phyloP scores from a whole-genome alignment of 2,113 vertebrate species.

The Seriola aureovittata region DNA sequence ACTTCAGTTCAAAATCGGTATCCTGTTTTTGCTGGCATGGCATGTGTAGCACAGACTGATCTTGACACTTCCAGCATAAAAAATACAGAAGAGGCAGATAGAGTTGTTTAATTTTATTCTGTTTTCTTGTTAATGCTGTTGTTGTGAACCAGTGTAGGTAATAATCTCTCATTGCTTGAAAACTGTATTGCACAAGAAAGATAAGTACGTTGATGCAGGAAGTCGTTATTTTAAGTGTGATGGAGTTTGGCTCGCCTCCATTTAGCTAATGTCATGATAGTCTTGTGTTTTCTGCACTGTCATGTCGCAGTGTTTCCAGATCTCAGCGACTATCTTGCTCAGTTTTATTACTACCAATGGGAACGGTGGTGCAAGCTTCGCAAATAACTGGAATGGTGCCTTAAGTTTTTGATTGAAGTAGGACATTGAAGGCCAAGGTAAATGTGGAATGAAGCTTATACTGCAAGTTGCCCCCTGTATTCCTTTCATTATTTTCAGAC shows the following conservation, averaged over 20 bases:
- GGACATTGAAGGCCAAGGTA: conserved; percentile 11
- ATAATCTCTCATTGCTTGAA: background rate
- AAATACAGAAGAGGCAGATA: background rate
- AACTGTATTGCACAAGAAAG: background rate
- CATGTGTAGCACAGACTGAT: background rate
- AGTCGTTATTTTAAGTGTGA: background rate
- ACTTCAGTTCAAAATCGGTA: background rate
- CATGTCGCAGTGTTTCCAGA: background rate
- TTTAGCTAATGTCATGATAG: background rate
- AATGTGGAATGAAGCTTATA: conserved; percentile 12
- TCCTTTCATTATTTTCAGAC: conserved; percentile 23
- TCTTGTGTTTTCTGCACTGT: background rate
- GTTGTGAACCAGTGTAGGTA: background rate
- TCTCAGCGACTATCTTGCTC: background rate
- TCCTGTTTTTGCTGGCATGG: background rate
- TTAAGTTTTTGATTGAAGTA: background rate
- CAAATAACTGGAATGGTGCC: background rate
- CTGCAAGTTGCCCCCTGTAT: background rate
- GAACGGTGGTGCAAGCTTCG: background rate
- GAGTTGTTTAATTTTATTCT: background rate
- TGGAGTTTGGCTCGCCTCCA: background rate
- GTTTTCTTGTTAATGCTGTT: background rate
- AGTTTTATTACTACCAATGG: background rate
- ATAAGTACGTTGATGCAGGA: background rate
- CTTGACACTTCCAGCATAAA: too few species aligned